Evolutionary conservation across 2,797 vertebrate species (phyloP), one percentile per base, ranked within the genome.

Genomic region (Xenopus petersii): DNA sequence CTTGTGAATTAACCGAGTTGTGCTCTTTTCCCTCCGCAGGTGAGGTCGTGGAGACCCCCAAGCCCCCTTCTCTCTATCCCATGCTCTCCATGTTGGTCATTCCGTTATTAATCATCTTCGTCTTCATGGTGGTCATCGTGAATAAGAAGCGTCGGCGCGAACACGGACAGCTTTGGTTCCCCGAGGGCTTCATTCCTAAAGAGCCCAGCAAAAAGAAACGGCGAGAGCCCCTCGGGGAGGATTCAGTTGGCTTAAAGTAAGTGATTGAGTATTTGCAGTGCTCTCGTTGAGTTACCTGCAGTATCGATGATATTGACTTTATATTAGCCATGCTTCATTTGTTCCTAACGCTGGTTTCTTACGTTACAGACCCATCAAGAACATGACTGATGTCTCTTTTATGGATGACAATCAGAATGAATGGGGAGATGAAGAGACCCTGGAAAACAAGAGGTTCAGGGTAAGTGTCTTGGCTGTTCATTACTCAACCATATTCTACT

Each of bases 201-300:
- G 97, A 99, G 83, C 93, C 94, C 4, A 97, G 93, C 90, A 99
- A 98, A 89, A 99, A 99, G 92, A 98, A 98, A 88, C 91, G 98
- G 9, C 91, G 96, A 6, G 97, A 98, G 68, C 97, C 98, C 0
- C 95, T 98, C 0, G 97, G 98, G 46, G 96, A 98, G 88, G 98
- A 99, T 86, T 97, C 96, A 0, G 97, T 98, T 58, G 95, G 97
- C 64, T 90, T 99, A 81, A 98, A 98, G 97, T 99, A 87, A 96
- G 96, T 94, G 13, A 36, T 21, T 0, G 36, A 6, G 36, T 42
- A 42, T 42, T 42, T 5, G 5, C 36, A 6, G 36, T 5, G 36
- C 6, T 42, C 36, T 42, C 36, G 6, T 6, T 9, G 36, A 42
- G 6, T 6, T 9, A 42, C 36, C 4, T 42, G 36, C 6, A 30